A percentile compares a stretch with the other conserved stretches of the same genome.
phyloP scores from a whole-genome alignment of 1,140 invertebrate species.

The Pseudomyrmex concolor region DNA sequence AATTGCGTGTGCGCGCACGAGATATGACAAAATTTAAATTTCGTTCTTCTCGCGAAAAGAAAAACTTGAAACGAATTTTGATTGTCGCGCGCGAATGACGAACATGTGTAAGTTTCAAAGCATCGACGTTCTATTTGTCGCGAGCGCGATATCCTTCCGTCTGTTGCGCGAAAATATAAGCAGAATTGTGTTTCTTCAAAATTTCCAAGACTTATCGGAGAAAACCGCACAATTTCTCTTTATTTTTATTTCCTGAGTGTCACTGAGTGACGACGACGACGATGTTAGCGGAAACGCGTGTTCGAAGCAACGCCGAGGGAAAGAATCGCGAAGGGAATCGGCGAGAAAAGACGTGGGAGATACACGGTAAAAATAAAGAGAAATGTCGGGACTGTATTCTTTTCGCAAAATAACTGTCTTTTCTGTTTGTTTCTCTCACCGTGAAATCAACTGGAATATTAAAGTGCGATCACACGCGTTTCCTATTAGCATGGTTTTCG shows the following conservation, averaged over 20 bases:
- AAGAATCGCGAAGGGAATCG: neutral
- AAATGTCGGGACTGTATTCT: conserved; percentile 52
- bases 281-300: conserved; percentile 2
- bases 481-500: conserved; percentile 68
- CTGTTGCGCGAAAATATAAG: conserved; percentile 5
- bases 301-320: neutral
- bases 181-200: conserved; percentile 2
- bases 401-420: conserved; percentile 67
- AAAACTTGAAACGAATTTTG: conserved; percentile 14
- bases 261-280: neutral
- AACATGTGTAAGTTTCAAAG: neutral
- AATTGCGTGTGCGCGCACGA: too few relatives aligned
- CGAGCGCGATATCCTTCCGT: neutral
- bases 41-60: neutral
- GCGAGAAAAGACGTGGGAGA: neutral
- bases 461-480: conserved; percentile 74
- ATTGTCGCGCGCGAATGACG: neutral
- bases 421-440: conserved; percentile 56
- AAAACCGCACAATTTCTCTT: neutral
- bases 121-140: conserved; percentile 33
- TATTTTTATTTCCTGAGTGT: conserved; percentile 26
- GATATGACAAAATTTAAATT: conserved; percentile 22
- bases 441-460: conserved; percentile 80
- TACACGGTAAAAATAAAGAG: conserved; percentile 35
- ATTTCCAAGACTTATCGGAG: conserved; percentile 5